These are phyloP conservation scores for Notospermus geniculatus DNA, from an alignment of 1,140 invertebrate genomes.

Conservation along the genomic window DNA sequence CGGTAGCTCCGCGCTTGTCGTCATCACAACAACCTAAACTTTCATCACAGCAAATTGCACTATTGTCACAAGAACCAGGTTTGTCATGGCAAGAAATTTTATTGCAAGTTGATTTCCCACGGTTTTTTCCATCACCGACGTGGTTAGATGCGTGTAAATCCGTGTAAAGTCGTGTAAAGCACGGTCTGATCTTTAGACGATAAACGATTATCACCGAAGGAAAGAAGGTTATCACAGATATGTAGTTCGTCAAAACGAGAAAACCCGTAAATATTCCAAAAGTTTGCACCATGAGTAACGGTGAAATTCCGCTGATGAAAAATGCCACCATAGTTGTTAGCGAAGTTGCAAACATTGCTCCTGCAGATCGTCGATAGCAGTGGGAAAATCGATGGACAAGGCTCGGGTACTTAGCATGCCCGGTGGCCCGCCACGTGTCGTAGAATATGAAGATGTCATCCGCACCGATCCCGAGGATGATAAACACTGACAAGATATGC, in stretches of 20 bases:
- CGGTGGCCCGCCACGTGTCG: conserved; percentile 39
- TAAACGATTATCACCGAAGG: conserved; percentile 44
- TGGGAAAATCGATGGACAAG: conserved; percentile 39
- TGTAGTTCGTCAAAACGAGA: conserved; percentile 41
- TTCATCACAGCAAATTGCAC: too few species aligned
- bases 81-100: not conserved
- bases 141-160: not conserved
- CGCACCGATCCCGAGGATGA: conserved; percentile 46
- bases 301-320: conserved; percentile 34
- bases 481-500: conserved; percentile 41
- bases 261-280: conserved; percentile 47
- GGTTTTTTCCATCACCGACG: not conserved
- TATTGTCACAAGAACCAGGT: not conserved
- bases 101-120: not conserved
- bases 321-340: conserved; percentile 46
- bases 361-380: conserved; percentile 37
- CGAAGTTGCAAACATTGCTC: conserved; percentile 44
- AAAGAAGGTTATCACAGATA: conserved; percentile 46
- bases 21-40: too few species aligned
- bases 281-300: conserved; percentile 34
- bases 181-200: conserved; percentile 26
- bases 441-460: conserved; percentile 48
- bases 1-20: too few species aligned
- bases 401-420: conserved; percentile 23
- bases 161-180: not conserved